Evolutionary conservation across 2,888 invertebrate genomes (phyloP), one percentile per base, ranked within the genome.

Genomic region (Macrophya alboannulata): DNA sequence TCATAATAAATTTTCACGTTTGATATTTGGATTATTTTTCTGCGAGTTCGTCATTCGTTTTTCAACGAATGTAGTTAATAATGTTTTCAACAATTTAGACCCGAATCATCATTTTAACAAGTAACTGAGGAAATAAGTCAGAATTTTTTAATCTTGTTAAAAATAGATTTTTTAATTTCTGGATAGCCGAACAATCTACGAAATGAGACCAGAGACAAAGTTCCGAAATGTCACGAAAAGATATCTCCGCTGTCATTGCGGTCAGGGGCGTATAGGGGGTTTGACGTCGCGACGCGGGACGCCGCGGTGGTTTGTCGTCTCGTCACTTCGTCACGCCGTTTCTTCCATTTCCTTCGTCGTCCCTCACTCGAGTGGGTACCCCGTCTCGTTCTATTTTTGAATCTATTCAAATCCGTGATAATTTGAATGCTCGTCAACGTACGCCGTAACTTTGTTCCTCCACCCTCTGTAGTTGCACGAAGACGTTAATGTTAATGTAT

Each of bases 271-370:
- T 45, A 45, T 68, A 21, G 10, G 68, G 45, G n/a, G 40, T 17
- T 48, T 83, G 71, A 71, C 84, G 85, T 86, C 86, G 83, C 83
- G 68, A 68, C 68, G 68, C 68, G 68, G 68, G 86, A 85, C 85
- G 86, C 84, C 84, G 86, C 82, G 81, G 74, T 85, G 86, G 86
- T 87, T 62, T 89, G 88, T 89, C 89, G 89, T 88, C 87, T 87
- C 88, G 88, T 89, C 89, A 89, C 89, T 88, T 88, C 88, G 88
- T 89, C 89, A 88, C 88, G 88, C 88, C 86, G 86, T 86, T 88
- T 88, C 86, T 89, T 89, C 84, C 86, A 86, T 83, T 88, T 88
- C 88, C 88, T 87, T 86, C 86, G 84, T 86, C 85, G 83, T 83
- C 68, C 68, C 83, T 68, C 31, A 12, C 31, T 31, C 83, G 83